phyloP scores from a whole-genome alignment of 2,113 vertebrate species.

The Butorides virescens region DNA sequence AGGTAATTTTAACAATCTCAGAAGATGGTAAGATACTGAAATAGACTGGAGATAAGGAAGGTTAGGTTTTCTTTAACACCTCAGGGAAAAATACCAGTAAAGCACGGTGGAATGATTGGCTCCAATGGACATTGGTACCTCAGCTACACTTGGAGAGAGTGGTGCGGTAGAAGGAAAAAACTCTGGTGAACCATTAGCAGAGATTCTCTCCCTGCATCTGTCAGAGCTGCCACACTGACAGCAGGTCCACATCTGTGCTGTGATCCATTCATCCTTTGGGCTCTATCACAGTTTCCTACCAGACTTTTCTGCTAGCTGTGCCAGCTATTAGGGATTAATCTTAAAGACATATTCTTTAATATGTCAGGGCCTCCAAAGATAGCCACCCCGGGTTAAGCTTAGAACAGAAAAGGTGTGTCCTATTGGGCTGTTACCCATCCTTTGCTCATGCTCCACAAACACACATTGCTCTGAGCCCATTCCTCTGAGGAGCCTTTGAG shows the following conservation, averaged over 20 bases:
- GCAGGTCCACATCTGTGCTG: background rate
- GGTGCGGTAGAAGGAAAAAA: fast-evolving
- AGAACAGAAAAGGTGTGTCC: background rate
- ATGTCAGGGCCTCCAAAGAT: background rate
- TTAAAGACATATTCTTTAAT: background rate
- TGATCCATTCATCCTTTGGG: background rate
- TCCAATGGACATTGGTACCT: background rate
- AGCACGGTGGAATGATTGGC: background rate
- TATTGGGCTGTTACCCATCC: background rate
- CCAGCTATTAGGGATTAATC: background rate
- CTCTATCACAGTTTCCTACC: background rate
- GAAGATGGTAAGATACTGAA: background rate
- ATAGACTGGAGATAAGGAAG: conserved; percentile 5
- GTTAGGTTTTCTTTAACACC: background rate
- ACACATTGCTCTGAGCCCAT: background rate
- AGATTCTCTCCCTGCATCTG: background rate
- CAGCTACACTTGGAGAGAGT: background rate
- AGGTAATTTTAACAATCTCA: conserved; percentile 36
- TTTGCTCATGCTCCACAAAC: background rate
- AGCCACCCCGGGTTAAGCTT: background rate
- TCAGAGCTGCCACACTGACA: background rate
- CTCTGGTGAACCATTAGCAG: background rate
- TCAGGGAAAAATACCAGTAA: background rate
- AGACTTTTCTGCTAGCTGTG: background rate
- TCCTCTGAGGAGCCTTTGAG: background rate